Base-by-base conservation (phyloP, 2,888 invertebrate genomes). In the Melieria crassipennis region DNA sequence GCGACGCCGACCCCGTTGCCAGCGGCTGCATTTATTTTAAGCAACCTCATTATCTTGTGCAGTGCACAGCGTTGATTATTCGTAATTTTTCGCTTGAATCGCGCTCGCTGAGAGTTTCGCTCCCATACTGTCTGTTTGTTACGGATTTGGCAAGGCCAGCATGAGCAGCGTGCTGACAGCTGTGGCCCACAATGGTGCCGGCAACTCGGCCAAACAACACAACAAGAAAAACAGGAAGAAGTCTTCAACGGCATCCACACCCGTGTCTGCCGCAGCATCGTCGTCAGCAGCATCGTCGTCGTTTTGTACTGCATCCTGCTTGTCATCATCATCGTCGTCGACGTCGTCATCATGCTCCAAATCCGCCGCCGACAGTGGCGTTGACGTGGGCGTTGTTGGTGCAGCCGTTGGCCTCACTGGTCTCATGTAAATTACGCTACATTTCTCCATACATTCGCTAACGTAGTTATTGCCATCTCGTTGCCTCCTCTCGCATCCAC, bases 251-350 rank as follows among this genome's bases (percentile, higher is more conserved):
- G 69, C 72, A 47, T 63, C 67, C 52, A 55, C 58, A 72, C 52
- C 55, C 62, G 30, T 55, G 64, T 46, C 67, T 52, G 48, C 69
- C 63, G 52, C 70, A 69, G 55, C 64, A 75, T 65, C 70, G 65
- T 52, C 65, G 57, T 75, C 69, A 71, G 70, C 76, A 75, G 56
- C 76, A 75, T 75, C 79, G 75, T 72, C 75, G 79, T 79, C 75
- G 50, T 56, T 56, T 2, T 55, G 65, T 30, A 70, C 76, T 78
- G 75, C 78, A 72, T 73, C 76, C 61, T 77, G 65, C 45, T 71
- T 75, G 79, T 76, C 78, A 72, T 73, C 76, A 61, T 77, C 77
- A 79, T 69, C 69, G 11, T 55, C 61, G 46, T 48, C 57, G 58
- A 50, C 65, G 47, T 62, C 67, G 61, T 58, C 60, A 43, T 64